Conservation (phyloP, 2,888 invertebrate species). For the Myathropa florea region DNA sequence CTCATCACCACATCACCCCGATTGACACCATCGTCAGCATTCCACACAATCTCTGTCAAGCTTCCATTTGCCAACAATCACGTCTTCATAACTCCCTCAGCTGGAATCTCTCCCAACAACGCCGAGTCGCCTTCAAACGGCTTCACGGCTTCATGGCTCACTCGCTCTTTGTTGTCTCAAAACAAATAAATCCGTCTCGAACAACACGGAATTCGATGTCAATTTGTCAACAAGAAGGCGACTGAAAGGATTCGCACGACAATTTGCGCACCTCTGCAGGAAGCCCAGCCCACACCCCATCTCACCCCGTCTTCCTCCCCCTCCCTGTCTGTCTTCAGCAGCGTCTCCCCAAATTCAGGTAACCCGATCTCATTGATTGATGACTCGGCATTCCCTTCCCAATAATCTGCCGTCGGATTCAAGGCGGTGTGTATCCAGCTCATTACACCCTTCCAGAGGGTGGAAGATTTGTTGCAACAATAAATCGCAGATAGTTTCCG, state of each 20-base stretch:
- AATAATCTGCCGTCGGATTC: not conserved
- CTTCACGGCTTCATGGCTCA: not conserved
- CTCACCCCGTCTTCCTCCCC: not conserved
- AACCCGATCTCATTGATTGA: slow-evolving; percentile 39
- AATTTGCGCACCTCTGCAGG: not conserved
- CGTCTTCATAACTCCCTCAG: not conserved
- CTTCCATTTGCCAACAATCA: not conserved
- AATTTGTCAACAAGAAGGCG: not conserved
- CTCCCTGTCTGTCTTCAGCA: not conserved
- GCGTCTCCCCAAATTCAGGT: slow-evolving; percentile 5
- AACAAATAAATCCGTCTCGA: not conserved
- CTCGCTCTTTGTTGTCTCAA: not conserved
- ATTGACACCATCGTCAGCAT: not conserved
- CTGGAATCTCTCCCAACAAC: not conserved
- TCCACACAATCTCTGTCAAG: not conserved
- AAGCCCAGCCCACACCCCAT: no score
- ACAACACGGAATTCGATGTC: not conserved
- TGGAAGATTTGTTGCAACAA: slow-evolving; percentile 36
- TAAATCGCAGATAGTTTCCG: slow-evolving; percentile 37
- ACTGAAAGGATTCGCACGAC: not conserved
- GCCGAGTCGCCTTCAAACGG: not conserved
- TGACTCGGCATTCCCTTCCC: slow-evolving; percentile 1
- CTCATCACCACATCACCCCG: not conserved
- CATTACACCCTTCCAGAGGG: slow-evolving; percentile 3
- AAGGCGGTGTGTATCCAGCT: slow-evolving; percentile 11